These are phyloP conservation scores for Hapalemur alaotrensis DNA, from an alignment of 2,797 vertebrate genomes.

Conservation along the genomic window DNA sequence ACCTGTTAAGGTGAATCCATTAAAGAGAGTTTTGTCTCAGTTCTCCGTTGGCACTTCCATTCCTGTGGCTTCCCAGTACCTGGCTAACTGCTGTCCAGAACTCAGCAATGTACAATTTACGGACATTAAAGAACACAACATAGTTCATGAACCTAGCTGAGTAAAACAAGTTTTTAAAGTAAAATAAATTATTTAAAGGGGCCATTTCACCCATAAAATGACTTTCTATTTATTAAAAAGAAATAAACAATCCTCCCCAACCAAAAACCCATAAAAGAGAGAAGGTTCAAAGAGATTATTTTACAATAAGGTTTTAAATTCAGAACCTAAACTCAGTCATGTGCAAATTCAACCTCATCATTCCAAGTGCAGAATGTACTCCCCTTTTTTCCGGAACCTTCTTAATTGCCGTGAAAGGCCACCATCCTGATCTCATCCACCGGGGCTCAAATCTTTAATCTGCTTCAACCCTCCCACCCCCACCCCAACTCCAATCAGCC, in stretches of 20 bases:
- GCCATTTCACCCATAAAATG: background rate
- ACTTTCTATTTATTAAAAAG: background rate
- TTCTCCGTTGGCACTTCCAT: background rate
- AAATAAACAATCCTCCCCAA: background rate
- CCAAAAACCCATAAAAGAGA: background rate
- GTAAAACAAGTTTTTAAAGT: background rate
- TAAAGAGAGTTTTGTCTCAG: background rate
- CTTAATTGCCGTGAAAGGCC: background rate
- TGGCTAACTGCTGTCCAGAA: background rate
- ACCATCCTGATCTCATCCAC: too few species aligned
- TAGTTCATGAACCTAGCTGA: background rate
- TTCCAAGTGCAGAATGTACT: background rate
- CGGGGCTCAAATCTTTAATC: background rate
- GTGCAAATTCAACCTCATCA: background rate
- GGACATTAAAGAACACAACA: background rate
- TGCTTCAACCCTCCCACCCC: background rate
- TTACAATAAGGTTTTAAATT: background rate
- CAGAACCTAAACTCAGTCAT: background rate
- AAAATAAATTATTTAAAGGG: constrained; percentile 22
- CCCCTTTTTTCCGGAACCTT: background rate
- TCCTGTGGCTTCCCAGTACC: background rate
- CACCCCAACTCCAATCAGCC: background rate
- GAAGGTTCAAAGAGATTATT: background rate
- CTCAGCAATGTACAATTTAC: background rate
- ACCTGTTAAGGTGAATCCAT: background rate